Evolutionary conservation across 2,888 invertebrate species (phyloP).

Genomic region (Drosophila fulvimacula): DNA sequence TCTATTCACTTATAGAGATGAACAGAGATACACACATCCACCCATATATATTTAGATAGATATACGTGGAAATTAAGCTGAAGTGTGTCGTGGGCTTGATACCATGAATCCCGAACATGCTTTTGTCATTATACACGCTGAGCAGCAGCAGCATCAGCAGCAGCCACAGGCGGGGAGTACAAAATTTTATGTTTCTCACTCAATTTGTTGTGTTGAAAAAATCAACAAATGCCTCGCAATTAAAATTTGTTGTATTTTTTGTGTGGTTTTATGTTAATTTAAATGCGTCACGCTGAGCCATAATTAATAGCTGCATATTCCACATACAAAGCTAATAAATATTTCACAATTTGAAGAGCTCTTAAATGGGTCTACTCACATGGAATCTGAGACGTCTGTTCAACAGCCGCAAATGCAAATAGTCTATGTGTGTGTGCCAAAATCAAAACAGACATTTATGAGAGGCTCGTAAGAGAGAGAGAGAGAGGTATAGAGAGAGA

Average conservation of each 20-base stretch:
- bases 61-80: conserved; percentile 30
- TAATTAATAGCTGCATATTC: conserved; percentile 58
- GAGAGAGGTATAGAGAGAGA: too few relatives aligned
- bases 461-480: background rate
- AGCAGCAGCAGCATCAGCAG: conserved; percentile 2
- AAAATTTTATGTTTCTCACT: conserved; percentile 77
- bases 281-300: conserved; percentile 57
- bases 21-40: conserved; percentile 45
- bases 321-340: conserved; percentile 60
- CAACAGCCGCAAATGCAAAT: conserved; percentile 55
- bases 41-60: background rate
- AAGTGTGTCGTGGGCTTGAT: conserved; percentile 58
- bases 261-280: conserved; percentile 71
- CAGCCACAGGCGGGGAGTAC: conserved; percentile 12
- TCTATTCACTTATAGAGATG: conserved; percentile 60
- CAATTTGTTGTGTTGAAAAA: conserved; percentile 70
- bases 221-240: conserved; percentile 75
- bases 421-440: conserved; percentile 44
- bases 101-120: conserved; percentile 49
- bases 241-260: conserved; percentile 56
- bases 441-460: conserved; percentile 55
- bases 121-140: conserved; percentile 52
- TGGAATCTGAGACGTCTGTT: conserved; percentile 44
- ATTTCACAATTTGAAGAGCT: conserved; percentile 52
- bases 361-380: conserved; percentile 27